phyloP scores from a whole-genome alignment of 2,888 invertebrate species.

The Dorcus parallelipipedus region DNA sequence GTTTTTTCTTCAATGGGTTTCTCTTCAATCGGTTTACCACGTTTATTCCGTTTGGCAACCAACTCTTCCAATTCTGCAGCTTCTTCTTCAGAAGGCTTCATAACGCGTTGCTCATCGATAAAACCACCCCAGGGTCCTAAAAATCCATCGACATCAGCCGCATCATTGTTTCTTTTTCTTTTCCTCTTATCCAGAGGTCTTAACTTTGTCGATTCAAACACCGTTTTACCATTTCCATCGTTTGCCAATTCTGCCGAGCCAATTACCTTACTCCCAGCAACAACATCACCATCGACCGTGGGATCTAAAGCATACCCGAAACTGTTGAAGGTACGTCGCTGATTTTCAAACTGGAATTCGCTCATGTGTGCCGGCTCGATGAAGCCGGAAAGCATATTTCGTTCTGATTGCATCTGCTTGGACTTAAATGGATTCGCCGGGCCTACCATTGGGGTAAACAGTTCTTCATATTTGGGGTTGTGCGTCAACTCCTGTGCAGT shows the following conservation, averaged over 20 bases:
- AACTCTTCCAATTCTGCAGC: constrained; percentile 93
- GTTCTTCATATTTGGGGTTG: constrained; percentile 93
- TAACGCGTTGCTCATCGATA: constrained; percentile 81
- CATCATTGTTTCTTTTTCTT: constrained; percentile 82
- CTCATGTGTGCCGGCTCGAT: constrained; percentile 94
- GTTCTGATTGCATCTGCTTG: constrained; percentile 78
- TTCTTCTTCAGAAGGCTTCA: constrained; percentile 91
- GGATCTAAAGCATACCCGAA: constrained; percentile 96
- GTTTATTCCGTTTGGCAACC: constrained; percentile 84
- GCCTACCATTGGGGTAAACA: constrained; percentile 88
- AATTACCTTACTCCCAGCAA: constrained; percentile 49
- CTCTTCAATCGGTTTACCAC: constrained; percentile 82
- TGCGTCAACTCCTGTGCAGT: constrained; percentile 77
- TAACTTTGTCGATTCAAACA: constrained; percentile 80
- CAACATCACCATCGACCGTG: constrained; percentile 62
- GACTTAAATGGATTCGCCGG: constrained; percentile 93
- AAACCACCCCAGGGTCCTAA: constrained; percentile 97
- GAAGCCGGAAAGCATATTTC: constrained; percentile 91
- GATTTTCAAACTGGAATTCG: constrained; percentile 96
- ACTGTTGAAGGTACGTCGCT: constrained; percentile 89
- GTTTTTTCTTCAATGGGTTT: constrained; percentile 94
- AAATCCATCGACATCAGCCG: constrained; percentile 91
- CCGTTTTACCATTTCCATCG: constrained; percentile 76
- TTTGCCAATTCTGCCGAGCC: constrained; percentile 68
- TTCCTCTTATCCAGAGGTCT: constrained; percentile 77